Base-by-base conservation (phyloP, 2,888 invertebrate species). In the Netelia inedita region DNA sequence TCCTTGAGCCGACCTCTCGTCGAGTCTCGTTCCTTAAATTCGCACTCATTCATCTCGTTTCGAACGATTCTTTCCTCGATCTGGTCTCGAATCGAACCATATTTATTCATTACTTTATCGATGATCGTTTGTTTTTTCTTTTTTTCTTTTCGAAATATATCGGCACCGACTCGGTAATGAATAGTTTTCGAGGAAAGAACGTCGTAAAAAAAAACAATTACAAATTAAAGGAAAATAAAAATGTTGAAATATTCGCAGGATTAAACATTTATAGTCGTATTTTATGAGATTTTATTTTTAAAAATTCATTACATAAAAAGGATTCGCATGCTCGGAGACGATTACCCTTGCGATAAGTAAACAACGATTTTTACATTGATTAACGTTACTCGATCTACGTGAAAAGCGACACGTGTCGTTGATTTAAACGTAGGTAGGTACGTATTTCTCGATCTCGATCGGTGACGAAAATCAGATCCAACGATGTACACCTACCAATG, bases 381-480 rank as follows among this genome's bases (percentile, higher is more conserved):
- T 9, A 16, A 57, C 10, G 19, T 19, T 28, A 57, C 14, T 19
- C 5, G 19, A 71, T 14, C 19, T 57, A 11, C 16, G 19, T 19
- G 6, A 10, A 2, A 16, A 53, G n/a, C 9, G 68, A 23, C 50
- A 68, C 14, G 21, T 19, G 57, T 16, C 57, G 43, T 68, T 41
- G 35, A 35, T 35, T 35, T 35, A 23, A 10, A 63, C 9, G 1
- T 59, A 21, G 35, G 2, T 23, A 23, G 8, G 1, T 59, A 21
- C 46, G 2, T 23, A 23, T 14, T 61, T 19, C 9, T 65, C 5
- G 50, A 43, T 46, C 14, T 46, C 57, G 57, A 10, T n/a, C 16
- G 6, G 6, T 0, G 50, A 14, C 43, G 10, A 65, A 68, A 75
- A 72, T 75, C 35, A 50, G 57, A 46, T 11, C 21, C n/a, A 57